Evolutionary conservation across 1,140 invertebrate genomes (phyloP).

Genomic region (Nomia melanderi): DNA sequence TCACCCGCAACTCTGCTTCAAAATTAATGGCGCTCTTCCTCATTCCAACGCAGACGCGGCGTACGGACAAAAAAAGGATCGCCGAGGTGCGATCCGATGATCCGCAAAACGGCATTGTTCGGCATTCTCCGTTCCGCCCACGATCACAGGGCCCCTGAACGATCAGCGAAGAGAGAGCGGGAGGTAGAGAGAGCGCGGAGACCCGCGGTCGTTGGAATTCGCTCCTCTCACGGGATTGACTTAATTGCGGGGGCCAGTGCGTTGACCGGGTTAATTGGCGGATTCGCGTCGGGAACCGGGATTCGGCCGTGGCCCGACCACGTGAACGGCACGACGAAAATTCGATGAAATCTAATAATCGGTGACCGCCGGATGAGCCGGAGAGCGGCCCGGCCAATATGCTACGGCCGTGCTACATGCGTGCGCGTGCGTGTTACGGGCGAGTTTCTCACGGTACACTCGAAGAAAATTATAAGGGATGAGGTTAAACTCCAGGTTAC

Average conservation of each 20-base stretch:
- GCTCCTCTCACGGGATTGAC: slow-evolving; percentile 53
- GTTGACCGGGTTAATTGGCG: slow-evolving; percentile 60
- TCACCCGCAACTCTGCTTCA: too few relatives aligned
- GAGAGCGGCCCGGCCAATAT: not conserved
- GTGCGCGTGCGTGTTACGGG: slow-evolving; percentile 77
- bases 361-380: slow-evolving; percentile 33
- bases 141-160: not conserved
- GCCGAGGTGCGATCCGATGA: not conserved
- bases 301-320: not conserved
- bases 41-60: not conserved
- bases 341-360: slow-evolving; percentile 72
- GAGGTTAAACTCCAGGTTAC: slow-evolving; percentile 76
- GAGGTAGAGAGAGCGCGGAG: too few relatives aligned
- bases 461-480: slow-evolving; percentile 80
- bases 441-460: slow-evolving; percentile 80
- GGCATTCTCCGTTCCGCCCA: not conserved
- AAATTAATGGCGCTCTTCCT: too few relatives aligned
- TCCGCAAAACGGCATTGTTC: not conserved
- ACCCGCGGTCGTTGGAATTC: not conserved
- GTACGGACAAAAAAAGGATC: not conserved
- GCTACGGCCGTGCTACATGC: slow-evolving; percentile 14
- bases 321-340: slow-evolving; percentile 51
- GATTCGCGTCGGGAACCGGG: slow-evolving; percentile 49
- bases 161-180: too few relatives aligned
- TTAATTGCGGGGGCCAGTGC: slow-evolving; percentile 53